These are phyloP conservation scores for Drosophila saltans DNA, from an alignment of 1,140 invertebrate species.

Conservation along the genomic window DNA sequence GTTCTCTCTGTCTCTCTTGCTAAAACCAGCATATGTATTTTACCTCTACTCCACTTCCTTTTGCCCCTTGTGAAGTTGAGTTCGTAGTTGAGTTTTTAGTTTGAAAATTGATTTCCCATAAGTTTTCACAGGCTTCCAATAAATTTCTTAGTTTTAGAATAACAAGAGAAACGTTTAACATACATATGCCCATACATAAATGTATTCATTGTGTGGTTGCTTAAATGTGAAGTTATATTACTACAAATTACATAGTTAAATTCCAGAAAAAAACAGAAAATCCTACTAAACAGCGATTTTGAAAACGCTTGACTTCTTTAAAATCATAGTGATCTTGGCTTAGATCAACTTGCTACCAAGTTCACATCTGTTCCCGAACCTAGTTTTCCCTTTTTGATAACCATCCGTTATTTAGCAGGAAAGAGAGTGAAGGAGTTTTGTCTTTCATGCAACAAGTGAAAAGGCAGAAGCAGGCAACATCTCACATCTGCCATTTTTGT, in stretches of 20 bases:
- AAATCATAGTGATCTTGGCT: neutral
- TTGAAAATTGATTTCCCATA: constrained; percentile 67
- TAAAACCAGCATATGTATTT: neutral
- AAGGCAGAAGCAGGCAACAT: neutral
- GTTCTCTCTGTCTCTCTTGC: constrained; percentile 4
- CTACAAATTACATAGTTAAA: neutral
- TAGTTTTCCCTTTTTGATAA: neutral
- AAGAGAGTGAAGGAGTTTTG: neutral
- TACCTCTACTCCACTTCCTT: constrained; percentile 26
- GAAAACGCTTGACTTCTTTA: too few relatives aligned
- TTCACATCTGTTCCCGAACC: neutral
- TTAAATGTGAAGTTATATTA: neutral
- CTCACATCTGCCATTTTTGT: constrained; percentile 8
- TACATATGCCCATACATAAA: too few relatives aligned
- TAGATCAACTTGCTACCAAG: neutral
- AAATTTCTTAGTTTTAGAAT: neutral
- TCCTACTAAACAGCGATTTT: too few relatives aligned
- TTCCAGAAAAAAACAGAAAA: too few relatives aligned
- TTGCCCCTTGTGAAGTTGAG: constrained; percentile 44
- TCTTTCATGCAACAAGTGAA: constrained; percentile 2
- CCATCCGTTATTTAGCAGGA: neutral
- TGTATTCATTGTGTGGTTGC: too few relatives aligned
- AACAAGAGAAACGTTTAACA: neutral
- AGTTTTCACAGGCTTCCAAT: constrained; percentile 46
- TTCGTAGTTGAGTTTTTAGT: constrained; percentile 68